Evolutionary conservation across 2,888 invertebrate genomes (phyloP), one percentile per base, ranked within the genome.

Genomic region (Creontiades dilutus): DNA sequence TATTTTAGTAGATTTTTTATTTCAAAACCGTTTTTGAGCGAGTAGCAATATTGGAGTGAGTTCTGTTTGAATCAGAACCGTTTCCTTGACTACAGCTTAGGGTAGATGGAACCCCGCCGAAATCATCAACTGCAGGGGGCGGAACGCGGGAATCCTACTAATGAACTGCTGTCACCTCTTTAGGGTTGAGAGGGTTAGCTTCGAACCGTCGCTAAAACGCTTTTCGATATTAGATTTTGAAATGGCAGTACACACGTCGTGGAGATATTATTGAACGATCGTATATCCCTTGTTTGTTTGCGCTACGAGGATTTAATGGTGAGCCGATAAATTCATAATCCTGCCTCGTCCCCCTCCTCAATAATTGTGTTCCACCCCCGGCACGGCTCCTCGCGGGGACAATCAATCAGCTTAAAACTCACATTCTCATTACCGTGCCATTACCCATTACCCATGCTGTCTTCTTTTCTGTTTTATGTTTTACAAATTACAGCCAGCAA

Each of bases 81-180:
- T 68, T 13, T 27, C 68, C 68, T 68, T 68, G 68, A 9, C 68
- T 23, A 68, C 68, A 68, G 12, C 68, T 68, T 68, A 27, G 68
- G 68, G 68, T 68, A 68, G 68, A 68, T 23, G 68, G 68, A 68
- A 27, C 68, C 68, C 68, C 23, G 68, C 23, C 68, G 68, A 68
- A 68, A 0, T 68, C 27, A 68, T 68, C 23, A 23, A 68, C 68
- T 57, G 23, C 3, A 23, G 68, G 68, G 68, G 68, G 68, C 12
- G 68, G 19, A 68, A 68, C 68, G 68, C 68, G 68, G 68, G 23
- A 68, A 68, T 68, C 68, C 68, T 68, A 68, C 68, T 68, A 68
- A 68, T 68, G 68, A 68, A 68, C 68, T 68, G 68, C 68, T 68
- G 68, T 68, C 68, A 68, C 68, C 11, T 68, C 23, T 68, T 23